These are phyloP conservation scores for Microctenopoma stevenorrisi DNA, from an alignment of 2,797 vertebrate genomes.

Conservation along the genomic window DNA sequence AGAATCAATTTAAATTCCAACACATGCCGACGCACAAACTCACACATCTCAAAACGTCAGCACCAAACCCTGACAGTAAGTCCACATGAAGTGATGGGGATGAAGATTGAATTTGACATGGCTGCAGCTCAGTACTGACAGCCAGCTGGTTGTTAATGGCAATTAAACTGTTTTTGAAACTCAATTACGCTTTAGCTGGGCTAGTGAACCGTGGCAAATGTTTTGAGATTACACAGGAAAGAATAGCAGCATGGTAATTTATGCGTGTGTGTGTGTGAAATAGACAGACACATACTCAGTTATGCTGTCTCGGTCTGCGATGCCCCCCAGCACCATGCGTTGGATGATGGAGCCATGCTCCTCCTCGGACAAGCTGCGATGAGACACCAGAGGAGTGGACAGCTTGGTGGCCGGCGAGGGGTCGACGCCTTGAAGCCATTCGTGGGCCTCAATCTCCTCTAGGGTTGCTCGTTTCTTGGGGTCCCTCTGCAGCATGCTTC, in stretches of 20 bases:
- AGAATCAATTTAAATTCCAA: slow-evolving; percentile 21
- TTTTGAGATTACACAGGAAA: slow-evolving; percentile 35
- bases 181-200: slow-evolving; percentile 37
- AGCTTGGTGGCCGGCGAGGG: slow-evolving; percentile 95
- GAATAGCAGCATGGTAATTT: slow-evolving; percentile 16
- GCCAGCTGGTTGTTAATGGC: slow-evolving; percentile 54
- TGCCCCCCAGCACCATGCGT: slow-evolving; percentile 94
- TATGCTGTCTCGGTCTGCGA: slow-evolving; percentile 91
- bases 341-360: slow-evolving; percentile 95
- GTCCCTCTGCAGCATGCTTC: slow-evolving; percentile 94
- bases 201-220: slow-evolving; percentile 23
- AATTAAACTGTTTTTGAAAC: slow-evolving; percentile 55
- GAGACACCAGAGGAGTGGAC: slow-evolving; percentile 93
- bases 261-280: not conserved
- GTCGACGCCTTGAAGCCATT: slow-evolving; percentile 94
- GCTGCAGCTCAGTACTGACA: slow-evolving; percentile 39
- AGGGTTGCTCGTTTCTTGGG: slow-evolving; percentile 92
- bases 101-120: slow-evolving; percentile 56
- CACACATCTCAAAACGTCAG: slow-evolving; percentile 15
- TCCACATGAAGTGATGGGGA: slow-evolving; percentile 43
- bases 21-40: not conserved
- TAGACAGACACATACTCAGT: slow-evolving; percentile 87
- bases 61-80: slow-evolving; percentile 16
- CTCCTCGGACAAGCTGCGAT: slow-evolving; percentile 93
- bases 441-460: slow-evolving; percentile 91